phyloP scores from a whole-genome alignment of 2,113 vertebrate species.

The Strix aluco region DNA sequence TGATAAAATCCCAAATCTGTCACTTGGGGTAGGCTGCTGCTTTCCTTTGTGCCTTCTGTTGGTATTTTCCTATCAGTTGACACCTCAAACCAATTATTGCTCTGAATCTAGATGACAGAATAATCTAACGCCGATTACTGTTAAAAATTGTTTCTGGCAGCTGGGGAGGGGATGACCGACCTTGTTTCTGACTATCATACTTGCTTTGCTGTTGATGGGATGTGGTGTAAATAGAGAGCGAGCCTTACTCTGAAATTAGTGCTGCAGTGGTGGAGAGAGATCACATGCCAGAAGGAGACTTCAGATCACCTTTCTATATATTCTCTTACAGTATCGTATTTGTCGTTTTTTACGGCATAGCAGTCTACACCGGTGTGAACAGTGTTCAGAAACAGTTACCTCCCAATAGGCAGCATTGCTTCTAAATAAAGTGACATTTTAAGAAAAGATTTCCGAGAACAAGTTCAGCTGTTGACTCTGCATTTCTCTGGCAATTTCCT shows the following conservation, averaged over 20 bases:
- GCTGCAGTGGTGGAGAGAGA: slow-evolving; percentile 2
- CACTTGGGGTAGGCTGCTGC: background rate
- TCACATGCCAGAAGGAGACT: background rate
- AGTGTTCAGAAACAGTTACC: background rate
- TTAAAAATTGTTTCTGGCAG: slow-evolving; percentile 74
- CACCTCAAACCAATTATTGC: slow-evolving; percentile 75
- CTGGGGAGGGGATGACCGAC: slow-evolving; percentile 39
- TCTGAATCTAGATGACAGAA: slow-evolving; percentile 78
- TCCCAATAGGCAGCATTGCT: background rate
- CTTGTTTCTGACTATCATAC: slow-evolving; percentile 64
- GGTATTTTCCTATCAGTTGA: slow-evolving; percentile 75
- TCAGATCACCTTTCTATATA: background rate
- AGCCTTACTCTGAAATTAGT: background rate
- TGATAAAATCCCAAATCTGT: background rate
- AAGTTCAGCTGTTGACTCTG: slow-evolving; percentile 23
- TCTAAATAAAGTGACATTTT: slow-evolving; percentile 3
- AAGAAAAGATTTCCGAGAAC: background rate
- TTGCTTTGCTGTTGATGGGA: slow-evolving; percentile 63
- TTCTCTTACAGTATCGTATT: background rate
- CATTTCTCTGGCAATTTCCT: slow-evolving; percentile 47
- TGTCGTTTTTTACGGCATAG: background rate
- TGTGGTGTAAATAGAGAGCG: background rate
- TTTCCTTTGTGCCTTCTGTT: slow-evolving; percentile 52
- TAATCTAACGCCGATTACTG: slow-evolving; percentile 78
- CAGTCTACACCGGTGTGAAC: rapidly evolving